Evolutionary conservation across 2,888 invertebrate species (phyloP).

Genomic region (Osedax frankpressi): DNA sequence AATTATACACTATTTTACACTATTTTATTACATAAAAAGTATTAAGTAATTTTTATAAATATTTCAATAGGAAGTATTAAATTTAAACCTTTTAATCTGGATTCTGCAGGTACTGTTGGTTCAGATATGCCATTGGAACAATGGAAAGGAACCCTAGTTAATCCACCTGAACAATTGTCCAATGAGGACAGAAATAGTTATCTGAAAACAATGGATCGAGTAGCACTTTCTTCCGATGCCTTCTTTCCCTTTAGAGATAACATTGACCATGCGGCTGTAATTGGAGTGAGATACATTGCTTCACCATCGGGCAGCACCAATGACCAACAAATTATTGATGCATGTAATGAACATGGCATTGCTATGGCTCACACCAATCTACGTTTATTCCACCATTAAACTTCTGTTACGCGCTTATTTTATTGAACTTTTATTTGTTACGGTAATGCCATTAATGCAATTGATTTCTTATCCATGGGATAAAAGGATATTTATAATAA

Average conservation of each 20-base stretch:
- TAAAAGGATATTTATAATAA: too few species aligned
- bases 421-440: too few species aligned
- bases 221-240: slow-evolving; percentile 80
- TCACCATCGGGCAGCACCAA: slow-evolving; percentile 89
- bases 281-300: slow-evolving; percentile 81
- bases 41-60: too few species aligned
- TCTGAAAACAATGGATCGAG: slow-evolving; percentile 45
- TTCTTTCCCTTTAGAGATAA: slow-evolving; percentile 98
- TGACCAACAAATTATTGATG: slow-evolving; percentile 72
- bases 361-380: slow-evolving; percentile 74
- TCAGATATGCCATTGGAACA: neutral
- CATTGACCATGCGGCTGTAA: slow-evolving; percentile 80
- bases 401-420: too few species aligned
- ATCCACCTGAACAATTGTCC: neutral
- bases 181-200: neutral
- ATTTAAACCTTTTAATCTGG: too few species aligned
- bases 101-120: neutral
- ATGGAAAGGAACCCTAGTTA: neutral
- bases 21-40: too few species aligned
- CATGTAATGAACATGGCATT: slow-evolving; percentile 81
- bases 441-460: too few species aligned
- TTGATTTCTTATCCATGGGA: too few species aligned
- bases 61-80: too few species aligned
- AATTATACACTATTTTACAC: neutral
- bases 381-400: slow-evolving; percentile 79